Evolutionary conservation across 2,888 invertebrate genomes (phyloP).

Genomic region (Creontiades dilutus): DNA sequence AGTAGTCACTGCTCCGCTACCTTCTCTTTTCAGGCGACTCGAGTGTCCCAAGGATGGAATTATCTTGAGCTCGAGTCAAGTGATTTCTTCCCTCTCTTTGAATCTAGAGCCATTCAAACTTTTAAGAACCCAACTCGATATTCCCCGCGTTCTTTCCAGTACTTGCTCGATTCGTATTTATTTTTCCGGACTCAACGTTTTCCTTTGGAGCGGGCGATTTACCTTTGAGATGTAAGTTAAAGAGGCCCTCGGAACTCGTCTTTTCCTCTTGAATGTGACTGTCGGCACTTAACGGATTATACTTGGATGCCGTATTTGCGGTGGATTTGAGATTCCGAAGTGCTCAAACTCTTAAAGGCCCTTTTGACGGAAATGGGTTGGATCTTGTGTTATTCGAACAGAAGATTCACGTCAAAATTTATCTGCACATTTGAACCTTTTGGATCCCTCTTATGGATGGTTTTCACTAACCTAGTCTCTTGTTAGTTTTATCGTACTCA

Average conservation of each 20-base stretch:
- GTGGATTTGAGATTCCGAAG: not conserved
- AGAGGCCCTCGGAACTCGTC: not conserved
- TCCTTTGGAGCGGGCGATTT: not conserved
- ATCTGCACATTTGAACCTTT: too few species aligned
- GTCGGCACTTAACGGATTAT: not conserved
- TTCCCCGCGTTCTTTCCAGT: not conserved
- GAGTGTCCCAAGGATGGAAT: too few species aligned
- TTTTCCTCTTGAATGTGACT: not conserved
- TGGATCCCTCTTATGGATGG: too few species aligned
- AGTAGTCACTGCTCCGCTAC: too few species aligned
- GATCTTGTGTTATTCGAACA: too few species aligned
- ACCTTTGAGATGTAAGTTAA: not conserved
- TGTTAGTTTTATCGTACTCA: too few species aligned
- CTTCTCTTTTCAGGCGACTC: too few species aligned
- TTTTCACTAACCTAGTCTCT: too few species aligned
- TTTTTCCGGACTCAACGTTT: slow-evolving; percentile 3
- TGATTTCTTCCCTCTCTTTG: too few species aligned
- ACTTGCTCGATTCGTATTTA: not conserved
- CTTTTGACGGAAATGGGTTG: too few species aligned
- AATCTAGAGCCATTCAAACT: not conserved
- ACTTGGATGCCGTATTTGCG: not conserved
- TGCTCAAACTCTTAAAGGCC: not conserved
- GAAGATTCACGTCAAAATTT: too few species aligned
- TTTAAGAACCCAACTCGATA: not conserved
- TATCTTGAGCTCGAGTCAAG: too few species aligned